Percentiles rank a stretch among this genome's conserved stretches.
phyloP scores from a whole-genome alignment of 2,888 invertebrate species.

The Calephelis perditalis region DNA sequence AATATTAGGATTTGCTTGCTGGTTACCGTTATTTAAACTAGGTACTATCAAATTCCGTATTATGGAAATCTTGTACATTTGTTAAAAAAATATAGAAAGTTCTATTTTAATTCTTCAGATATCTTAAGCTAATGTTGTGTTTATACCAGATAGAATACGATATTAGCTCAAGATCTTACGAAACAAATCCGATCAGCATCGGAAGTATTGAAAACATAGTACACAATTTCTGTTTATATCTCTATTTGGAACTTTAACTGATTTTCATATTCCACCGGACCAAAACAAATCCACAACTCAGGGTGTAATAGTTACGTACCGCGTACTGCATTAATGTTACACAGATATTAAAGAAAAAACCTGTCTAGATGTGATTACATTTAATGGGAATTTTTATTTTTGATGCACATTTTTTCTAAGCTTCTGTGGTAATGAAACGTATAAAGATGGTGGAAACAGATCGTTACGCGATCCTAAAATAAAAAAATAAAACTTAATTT shows the following conservation, averaged over 20 bases:
- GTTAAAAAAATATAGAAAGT: too few relatives aligned
- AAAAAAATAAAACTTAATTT: too few relatives aligned
- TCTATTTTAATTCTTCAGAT: too few relatives aligned
- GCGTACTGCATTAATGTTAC: constrained; percentile 63
- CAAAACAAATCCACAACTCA: constrained; percentile 76
- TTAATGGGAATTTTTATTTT: neutral
- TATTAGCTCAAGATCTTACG: neutral
- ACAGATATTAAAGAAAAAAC: constrained; percentile 24
- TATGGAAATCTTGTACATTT: too few relatives aligned
- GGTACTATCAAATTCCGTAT: too few relatives aligned
- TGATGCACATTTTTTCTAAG: neutral
- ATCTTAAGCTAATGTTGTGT: too few relatives aligned
- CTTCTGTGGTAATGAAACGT: neutral
- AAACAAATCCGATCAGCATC: constrained; percentile 14
- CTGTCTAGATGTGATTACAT: constrained; percentile 16
- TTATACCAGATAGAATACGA: too few relatives aligned
- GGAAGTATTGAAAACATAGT: constrained; percentile 18
- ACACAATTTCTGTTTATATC: constrained; percentile 22
- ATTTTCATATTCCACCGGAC: constrained; percentile 69
- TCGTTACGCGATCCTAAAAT: too few relatives aligned
- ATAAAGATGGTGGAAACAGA: too few relatives aligned
- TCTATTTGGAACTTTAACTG: constrained; percentile 38
- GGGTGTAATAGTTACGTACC: constrained; percentile 61
- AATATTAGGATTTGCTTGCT: too few relatives aligned
- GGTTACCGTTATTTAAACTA: too few relatives aligned